Evolutionary conservation across 2,888 invertebrate species (phyloP).

Genomic region (Tetranychus truncatus): DNA sequence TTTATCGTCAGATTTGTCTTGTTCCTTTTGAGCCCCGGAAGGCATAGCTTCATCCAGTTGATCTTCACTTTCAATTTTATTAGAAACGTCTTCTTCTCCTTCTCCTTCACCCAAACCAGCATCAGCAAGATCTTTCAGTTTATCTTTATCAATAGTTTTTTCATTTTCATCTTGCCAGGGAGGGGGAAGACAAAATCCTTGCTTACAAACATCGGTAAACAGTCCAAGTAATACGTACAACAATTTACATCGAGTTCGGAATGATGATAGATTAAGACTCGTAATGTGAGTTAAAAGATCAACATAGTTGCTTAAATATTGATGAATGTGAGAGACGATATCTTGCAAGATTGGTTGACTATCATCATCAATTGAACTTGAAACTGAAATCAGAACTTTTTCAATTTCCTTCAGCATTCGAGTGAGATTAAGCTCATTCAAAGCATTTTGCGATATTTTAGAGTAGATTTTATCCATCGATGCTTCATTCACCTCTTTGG

Average conservation of each 20-base stretch:
- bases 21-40: conserved; percentile 38
- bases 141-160: conserved; percentile 33
- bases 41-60: conserved; percentile 75
- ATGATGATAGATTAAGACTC: not conserved
- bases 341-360: not conserved
- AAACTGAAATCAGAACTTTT: not conserved
- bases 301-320: not conserved
- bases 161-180: conserved; percentile 47
- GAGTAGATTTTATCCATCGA: not conserved
- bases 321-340: not conserved
- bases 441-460: not conserved
- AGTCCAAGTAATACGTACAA: conserved; percentile 49
- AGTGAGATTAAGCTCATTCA: not conserved
- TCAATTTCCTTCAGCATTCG: not conserved
- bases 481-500: not conserved
- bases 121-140: conserved; percentile 42
- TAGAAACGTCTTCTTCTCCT: conserved; percentile 85
- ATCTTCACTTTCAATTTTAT: conserved; percentile 66
- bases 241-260: conserved; percentile 13
- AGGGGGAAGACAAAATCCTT: conserved; percentile 82
- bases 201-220: conserved; percentile 60
- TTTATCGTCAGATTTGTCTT: conserved; percentile 48
- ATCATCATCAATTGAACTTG: not conserved
- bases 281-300: not conserved
- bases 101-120: conserved; percentile 81